Evolutionary conservation across 2,888 invertebrate species (phyloP), one percentile per base, ranked within the genome.

Genomic region (Tetranychus truncatus): DNA sequence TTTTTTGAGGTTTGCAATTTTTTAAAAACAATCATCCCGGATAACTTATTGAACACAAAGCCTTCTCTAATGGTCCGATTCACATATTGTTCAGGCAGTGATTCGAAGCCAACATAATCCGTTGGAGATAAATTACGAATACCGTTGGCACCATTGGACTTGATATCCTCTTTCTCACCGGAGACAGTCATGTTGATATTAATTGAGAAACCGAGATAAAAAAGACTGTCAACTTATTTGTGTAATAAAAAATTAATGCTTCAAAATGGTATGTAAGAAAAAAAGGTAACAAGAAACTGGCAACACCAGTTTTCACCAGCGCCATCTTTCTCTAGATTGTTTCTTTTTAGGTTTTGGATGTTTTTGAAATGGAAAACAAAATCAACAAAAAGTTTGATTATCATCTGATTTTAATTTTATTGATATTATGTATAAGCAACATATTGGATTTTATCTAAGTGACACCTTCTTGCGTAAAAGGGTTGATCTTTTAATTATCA

Each of bases 51-150:
- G 66, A 75, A 75, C 6, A 67, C 66, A n/a, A 77, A 74, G 7
- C 75, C 74, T 44, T 74, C 72, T 20, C 75, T 71, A 6, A 75
- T 66, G 9, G 74, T n/a, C 18, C 77, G 74, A 21, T 34, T 46
- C 11, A 75, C 76, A 72, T 74, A 75, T 73, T 77, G 77, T n/a
- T 77, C 75, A 8, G 77, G 76, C 7, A 77, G 24, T 7, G 77
- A 75, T 65, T 77, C 77, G 44, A 77, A 76, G n/a, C 77, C 76
- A 73, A 77, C 73, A 44, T 74, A 65, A 8, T 65, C 66, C 5
- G 72, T 72, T 1, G 75, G 75, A 45, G 65, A 20, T 18, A 76
- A 34, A 45, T 55, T 55, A 18, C 77, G 74, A 72, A 73, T 18
- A 46, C 74, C 72, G 65, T 44, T 18, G 18, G 15, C 20, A 45